These are phyloP conservation scores for Phycodurus eques DNA, from an alignment of 2,113 vertebrate genomes.

Conservation along the genomic window DNA sequence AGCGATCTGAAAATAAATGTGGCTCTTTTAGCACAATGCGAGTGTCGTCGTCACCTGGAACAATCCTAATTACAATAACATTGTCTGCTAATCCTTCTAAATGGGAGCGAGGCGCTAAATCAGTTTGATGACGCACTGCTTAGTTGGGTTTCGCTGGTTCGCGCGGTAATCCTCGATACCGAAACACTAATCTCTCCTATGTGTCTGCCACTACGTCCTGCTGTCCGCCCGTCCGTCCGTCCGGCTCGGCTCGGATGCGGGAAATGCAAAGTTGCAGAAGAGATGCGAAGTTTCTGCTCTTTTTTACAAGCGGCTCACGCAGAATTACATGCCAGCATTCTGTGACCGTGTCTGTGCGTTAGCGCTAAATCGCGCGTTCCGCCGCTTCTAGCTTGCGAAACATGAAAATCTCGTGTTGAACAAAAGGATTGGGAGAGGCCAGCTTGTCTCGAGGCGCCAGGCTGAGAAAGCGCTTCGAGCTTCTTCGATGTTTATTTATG, in stretches of 20 bases:
- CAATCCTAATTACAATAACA: conserved; percentile 68
- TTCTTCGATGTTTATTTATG: background rate
- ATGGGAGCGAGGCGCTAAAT: conserved; percentile 62
- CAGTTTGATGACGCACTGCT: conserved; percentile 57
- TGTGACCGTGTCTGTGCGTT: conserved; percentile 25
- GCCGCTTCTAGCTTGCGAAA: conserved; percentile 16
- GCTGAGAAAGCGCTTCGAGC: conserved; percentile 3
- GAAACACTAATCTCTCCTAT: conserved; percentile 56
- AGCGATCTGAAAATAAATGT: background rate
- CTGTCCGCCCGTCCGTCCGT: background rate
- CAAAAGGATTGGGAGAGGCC: conserved; percentile 42
- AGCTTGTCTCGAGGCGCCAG: conserved; percentile 1
- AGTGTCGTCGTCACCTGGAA: conserved; percentile 42
- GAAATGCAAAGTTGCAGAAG: conserved; percentile 21
- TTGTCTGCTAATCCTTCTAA: conserved; percentile 71
- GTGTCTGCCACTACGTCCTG: conserved; percentile 17
- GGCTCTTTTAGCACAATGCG: conserved; percentile 1
- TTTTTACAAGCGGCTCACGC: conserved; percentile 38
- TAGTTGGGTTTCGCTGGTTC: conserved; percentile 57
- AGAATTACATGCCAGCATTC: conserved; percentile 25
- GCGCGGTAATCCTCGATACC: conserved; percentile 62
- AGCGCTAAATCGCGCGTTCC: conserved; percentile 29
- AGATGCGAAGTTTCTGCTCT: background rate
- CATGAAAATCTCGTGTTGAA: conserved; percentile 41
- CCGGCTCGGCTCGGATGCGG: background rate